These are phyloP conservation scores for Aphelocoma coerulescens DNA, from an alignment of 2,113 vertebrate species.

Conservation along the genomic window DNA sequence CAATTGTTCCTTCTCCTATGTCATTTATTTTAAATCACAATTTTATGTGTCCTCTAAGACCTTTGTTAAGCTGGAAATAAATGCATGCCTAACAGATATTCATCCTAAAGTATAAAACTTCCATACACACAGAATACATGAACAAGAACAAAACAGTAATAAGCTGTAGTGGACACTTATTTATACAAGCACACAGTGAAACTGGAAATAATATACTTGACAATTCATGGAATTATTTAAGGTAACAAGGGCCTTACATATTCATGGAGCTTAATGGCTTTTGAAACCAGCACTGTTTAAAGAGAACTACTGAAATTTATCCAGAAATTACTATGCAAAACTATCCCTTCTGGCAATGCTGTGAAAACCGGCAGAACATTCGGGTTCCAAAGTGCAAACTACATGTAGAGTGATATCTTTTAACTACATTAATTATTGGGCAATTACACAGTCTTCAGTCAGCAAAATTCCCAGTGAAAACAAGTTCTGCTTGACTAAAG, in stretches of 20 bases:
- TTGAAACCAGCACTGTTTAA: constrained; percentile 11
- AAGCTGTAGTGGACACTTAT: neutral
- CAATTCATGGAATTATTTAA: neutral
- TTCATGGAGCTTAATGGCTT: neutral
- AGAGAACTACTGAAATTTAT: constrained; percentile 2
- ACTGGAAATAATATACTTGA: neutral
- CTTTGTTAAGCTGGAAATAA: neutral
- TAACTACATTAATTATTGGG: neutral
- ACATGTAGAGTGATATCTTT: neutral
- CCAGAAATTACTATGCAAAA: constrained; percentile 35
- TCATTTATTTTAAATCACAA: neutral
- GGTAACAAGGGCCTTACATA: neutral
- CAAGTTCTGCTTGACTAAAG: neutral
- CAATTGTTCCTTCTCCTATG: neutral
- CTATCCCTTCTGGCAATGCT: constrained; percentile 3
- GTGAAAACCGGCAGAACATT: neutral
- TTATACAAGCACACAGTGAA: neutral
- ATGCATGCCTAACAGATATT: neutral
- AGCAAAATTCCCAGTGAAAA: neutral
- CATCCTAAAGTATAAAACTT: neutral
- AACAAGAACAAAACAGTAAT: neutral
- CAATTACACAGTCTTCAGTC: constrained; percentile 12
- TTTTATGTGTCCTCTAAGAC: neutral
- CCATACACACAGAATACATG: neutral
- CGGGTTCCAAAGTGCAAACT: neutral